phyloP scores from a whole-genome alignment of 2,888 invertebrate species.

The Calliopum simillimum region DNA sequence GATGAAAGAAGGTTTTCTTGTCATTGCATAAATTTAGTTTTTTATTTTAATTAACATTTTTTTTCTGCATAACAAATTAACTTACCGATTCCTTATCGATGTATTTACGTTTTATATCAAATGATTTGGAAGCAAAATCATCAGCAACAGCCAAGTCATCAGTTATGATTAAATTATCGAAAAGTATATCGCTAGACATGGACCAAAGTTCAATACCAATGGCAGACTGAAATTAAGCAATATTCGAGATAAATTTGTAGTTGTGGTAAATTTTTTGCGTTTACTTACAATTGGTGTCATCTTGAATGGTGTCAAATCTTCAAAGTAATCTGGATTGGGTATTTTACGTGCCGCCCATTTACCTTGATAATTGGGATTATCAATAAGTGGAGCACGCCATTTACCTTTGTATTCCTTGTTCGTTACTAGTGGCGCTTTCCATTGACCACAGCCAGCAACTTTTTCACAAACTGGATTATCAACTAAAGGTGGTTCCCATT shows the following conservation, averaged over 20 bases:
- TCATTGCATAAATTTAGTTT: constrained; percentile 5
- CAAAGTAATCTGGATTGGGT: constrained; percentile 92
- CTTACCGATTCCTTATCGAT: constrained; percentile 85
- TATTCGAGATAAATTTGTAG: background rate
- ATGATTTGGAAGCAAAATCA: constrained; percentile 86
- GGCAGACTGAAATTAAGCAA: constrained; percentile 76
- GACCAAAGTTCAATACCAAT: constrained; percentile 99
- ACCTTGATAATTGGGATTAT: constrained; percentile 95
- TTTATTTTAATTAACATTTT: constrained; percentile 5
- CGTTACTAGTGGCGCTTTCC: constrained; percentile 85
- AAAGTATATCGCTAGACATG: constrained; percentile 93
- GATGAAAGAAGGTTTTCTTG: constrained; percentile 79
- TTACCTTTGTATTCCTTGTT: constrained; percentile 94
- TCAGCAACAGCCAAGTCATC: constrained; percentile 82
- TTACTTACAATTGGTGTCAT: constrained; percentile 89
- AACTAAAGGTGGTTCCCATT: constrained; percentile 95
- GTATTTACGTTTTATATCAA: constrained; percentile 84
- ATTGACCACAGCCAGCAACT: constrained; percentile 90
- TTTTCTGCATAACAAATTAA: constrained; percentile 50
- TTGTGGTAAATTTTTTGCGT: too few relatives aligned
- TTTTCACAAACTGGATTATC: constrained; percentile 87
- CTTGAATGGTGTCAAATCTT: constrained; percentile 88
- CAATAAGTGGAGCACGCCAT: constrained; percentile 90
- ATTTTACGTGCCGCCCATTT: constrained; percentile 92
- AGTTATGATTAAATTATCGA: constrained; percentile 95